Conservation (phyloP, 2,888 invertebrate species). For the Lysandra bellargus region DNA sequence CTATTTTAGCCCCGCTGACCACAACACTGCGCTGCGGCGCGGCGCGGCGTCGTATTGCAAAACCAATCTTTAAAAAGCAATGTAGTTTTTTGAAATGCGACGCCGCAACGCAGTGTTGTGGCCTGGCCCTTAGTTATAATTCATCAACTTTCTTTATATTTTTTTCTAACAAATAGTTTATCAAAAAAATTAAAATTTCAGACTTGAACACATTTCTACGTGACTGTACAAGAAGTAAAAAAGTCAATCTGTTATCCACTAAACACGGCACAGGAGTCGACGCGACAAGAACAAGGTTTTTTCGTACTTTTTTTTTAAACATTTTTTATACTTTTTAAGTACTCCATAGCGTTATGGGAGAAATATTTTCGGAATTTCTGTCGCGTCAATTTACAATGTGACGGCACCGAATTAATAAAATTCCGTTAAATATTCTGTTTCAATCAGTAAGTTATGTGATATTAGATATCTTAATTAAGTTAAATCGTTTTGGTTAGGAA, state of each 20-base stretch:
- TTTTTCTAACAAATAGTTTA: not conserved
- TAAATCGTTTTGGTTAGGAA: not conserved
- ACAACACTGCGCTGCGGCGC: no score
- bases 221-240: constrained; percentile 42
- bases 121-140: no score
- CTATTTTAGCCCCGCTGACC: no score
- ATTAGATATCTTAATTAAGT: constrained; percentile 13
- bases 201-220: not conserved
- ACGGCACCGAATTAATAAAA: not conserved
- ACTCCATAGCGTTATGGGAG: constrained; percentile 44
- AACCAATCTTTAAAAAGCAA: no score
- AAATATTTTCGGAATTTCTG: constrained; percentile 32
- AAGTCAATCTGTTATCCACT: constrained; percentile 48
- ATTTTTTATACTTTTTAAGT: constrained; percentile 35
- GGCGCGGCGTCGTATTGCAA: no score
- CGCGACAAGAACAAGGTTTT: constrained; percentile 43
- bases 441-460: not conserved
- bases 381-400: constrained; percentile 6
- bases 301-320: constrained; percentile 36
- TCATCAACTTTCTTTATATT: no score
- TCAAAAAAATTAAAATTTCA: not conserved
- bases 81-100: no score
- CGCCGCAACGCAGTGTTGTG: no score
- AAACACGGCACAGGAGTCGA: constrained; percentile 41
- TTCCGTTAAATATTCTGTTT: not conserved